Evolutionary conservation across 2,888 invertebrate genomes (phyloP), one percentile per base, ranked within the genome.

Genomic region (Perithous albicinctus): DNA sequence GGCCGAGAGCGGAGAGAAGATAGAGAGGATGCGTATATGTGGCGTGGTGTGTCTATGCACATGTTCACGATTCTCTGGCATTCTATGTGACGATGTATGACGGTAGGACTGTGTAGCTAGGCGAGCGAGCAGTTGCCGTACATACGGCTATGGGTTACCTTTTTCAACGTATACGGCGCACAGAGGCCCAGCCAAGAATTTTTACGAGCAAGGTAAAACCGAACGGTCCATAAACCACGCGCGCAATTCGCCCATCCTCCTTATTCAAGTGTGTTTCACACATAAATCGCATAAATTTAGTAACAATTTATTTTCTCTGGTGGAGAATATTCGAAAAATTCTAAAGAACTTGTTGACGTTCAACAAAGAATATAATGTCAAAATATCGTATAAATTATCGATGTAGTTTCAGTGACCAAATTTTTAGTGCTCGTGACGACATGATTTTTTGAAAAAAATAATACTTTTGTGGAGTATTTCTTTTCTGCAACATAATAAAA

Each of bases 191-290:
- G 84, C 80, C 84, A 78, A 86, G 84, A 87, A 87, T 88, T 89
- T 88, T 89, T 89, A 89, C 87, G 89, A 87, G 83, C 82, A 86
- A 88, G 86, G 88, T 89, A 89, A 89, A 89, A 87, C 87, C 87
- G 85, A 88, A 89, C 87, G 87, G 81, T 78, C 87, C 86, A 87
- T 89, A 89, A 89, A 89, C 87, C 86, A 81, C 76, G 79, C 84
- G 83, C 75, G 83, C 83, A 81, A 82, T 86, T 88, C 85, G 86
- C 85, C n/a, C n/a, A 56, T 72, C 56, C 26, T 56, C 51, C 38
- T 59, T 66, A 63, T n/a, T n/a, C 32, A 23, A 51, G 67, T 43
- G 38, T 64, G 63, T 54, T 79, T n/a, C n/a, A 78, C 78, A 79
- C 80, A 78, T 80, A 83, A 80, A 84, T 79, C 73, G 82, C 82